These are phyloP conservation scores for Talpa occidentalis DNA, from an alignment of 2,113 vertebrate genomes.

Conservation along the genomic window DNA sequence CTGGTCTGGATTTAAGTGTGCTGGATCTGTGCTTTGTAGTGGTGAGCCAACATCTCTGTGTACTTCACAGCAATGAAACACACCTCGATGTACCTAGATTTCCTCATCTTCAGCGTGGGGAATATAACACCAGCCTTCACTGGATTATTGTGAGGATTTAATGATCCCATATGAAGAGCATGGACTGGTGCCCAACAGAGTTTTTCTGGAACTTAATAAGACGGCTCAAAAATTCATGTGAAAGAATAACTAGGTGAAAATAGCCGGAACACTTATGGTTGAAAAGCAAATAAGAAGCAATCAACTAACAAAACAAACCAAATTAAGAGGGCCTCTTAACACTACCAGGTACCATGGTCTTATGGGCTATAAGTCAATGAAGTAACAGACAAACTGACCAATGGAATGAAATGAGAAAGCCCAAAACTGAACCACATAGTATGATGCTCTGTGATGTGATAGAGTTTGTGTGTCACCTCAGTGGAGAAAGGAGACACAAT, in stretches of 20 bases:
- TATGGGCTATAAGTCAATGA: background rate
- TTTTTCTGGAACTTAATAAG: background rate
- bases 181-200: background rate
- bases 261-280: background rate
- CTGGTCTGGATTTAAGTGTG: background rate
- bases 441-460: background rate
- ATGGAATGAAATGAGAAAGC: background rate
- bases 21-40: background rate
- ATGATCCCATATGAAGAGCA: rapidly evolving
- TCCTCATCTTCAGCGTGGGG: background rate
- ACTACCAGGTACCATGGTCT: background rate
- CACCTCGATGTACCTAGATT: background rate
- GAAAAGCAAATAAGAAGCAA: background rate
- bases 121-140: rapidly evolving
- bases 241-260: background rate
- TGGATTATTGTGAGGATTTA: background rate
- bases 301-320: background rate
- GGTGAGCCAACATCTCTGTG: background rate
- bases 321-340: background rate
- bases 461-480: background rate
- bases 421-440: background rate
- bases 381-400: background rate
- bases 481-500: background rate
- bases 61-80: background rate
- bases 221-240: background rate